phyloP scores from a whole-genome alignment of 2,113 vertebrate genomes.

The Rhinolophus sinicus region DNA sequence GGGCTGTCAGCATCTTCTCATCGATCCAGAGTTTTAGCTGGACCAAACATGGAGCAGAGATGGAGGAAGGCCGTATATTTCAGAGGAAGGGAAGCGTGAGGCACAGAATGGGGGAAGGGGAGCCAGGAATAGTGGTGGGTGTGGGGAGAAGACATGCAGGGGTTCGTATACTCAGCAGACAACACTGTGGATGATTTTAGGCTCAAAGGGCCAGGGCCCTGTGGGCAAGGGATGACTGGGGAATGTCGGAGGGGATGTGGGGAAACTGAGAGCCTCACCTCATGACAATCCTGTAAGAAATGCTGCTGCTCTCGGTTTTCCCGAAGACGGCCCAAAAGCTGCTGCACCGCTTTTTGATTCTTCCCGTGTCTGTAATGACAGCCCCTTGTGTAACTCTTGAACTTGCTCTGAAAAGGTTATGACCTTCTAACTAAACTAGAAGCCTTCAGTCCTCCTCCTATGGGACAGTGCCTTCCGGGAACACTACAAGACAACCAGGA shows the following conservation, averaged over 20 bases:
- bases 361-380: slow-evolving; percentile 87
- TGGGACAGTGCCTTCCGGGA: not conserved
- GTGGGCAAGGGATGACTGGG: not conserved
- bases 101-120: fast-evolving
- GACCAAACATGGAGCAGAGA: not conserved
- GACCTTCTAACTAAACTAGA: not conserved
- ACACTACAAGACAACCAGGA: not conserved
- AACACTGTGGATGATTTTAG: fast-evolving
- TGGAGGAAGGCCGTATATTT: not conserved
- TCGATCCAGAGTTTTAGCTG: slow-evolving; percentile 96
- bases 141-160: not conserved
- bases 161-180: not conserved
- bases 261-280: slow-evolving; percentile 85
- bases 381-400: not conserved
- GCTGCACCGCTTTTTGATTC: slow-evolving; percentile 91
- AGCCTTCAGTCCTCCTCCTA: not conserved
- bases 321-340: slow-evolving; percentile 91
- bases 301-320: slow-evolving; percentile 96
- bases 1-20: slow-evolving; percentile 96
- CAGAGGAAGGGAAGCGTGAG: not conserved
- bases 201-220: not conserved
- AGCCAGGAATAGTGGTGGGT: not conserved
- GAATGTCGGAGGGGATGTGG: not conserved
- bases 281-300: slow-evolving; percentile 96
- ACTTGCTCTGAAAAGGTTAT: not conserved